A percentile compares a stretch with the other conserved stretches of the same genome.
Conservation (phyloP, 2,113 vertebrate genomes). For the Erinaceus europaeus region DNA sequence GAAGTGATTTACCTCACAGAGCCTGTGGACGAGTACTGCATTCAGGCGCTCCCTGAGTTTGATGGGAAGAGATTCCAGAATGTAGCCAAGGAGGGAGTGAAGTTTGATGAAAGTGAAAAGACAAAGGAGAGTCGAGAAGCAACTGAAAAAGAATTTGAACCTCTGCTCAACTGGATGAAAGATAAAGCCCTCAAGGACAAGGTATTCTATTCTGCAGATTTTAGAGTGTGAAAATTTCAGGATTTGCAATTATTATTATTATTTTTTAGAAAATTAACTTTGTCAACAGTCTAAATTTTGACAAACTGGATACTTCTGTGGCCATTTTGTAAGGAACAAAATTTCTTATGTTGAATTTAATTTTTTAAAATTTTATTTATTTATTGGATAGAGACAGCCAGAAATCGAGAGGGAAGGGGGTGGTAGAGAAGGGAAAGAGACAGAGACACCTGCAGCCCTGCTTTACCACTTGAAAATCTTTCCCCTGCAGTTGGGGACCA, state of each 20-base stretch:
- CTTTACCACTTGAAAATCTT: too few species aligned
- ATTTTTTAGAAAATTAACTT: too few species aligned
- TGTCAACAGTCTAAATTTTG: neutral
- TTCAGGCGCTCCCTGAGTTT: slow-evolving; percentile 97
- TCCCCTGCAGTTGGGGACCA: too few species aligned
- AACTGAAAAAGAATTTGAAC: slow-evolving; percentile 94
- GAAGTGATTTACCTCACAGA: slow-evolving; percentile 98
- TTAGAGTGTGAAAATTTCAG: neutral
- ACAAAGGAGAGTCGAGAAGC: slow-evolving; percentile 93
- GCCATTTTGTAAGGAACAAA: neutral
- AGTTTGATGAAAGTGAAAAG: slow-evolving; percentile 96
- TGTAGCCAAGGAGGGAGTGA: slow-evolving; percentile 97
- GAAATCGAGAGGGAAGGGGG: too few species aligned
- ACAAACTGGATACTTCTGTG: neutral
- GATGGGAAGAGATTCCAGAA: slow-evolving; percentile 99
- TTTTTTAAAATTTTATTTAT: too few species aligned
- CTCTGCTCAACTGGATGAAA: slow-evolving; percentile 97
- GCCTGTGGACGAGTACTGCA: slow-evolving; percentile 98
- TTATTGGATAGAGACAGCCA: too few species aligned
- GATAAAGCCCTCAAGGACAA: slow-evolving; percentile 96
- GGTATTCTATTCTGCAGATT: slow-evolving; percentile 76
- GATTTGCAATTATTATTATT: neutral
- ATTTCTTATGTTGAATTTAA: neutral
- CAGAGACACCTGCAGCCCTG: too few species aligned
- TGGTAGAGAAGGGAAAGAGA: too few species aligned